Percentiles rank a stretch among this genome's conserved stretches.
Conservation (phyloP, 53 echinoderm and acorn worm species). For the Temnopleurus reevesii region DNA sequence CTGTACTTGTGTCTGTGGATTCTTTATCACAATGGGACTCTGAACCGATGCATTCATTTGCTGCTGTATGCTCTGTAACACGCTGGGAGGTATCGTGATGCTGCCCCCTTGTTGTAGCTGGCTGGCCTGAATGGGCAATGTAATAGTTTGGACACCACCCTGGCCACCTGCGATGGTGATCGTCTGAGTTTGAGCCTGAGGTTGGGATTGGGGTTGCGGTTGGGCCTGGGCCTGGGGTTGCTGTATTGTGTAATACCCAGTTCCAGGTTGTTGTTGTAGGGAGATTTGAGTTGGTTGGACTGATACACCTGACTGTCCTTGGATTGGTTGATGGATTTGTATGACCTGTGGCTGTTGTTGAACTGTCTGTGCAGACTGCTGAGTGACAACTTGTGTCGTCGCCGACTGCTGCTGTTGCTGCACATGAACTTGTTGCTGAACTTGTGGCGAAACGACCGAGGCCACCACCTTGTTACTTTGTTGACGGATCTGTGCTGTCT, state of each 20-base stretch:
- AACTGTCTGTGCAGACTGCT: slow-evolving; percentile 49
- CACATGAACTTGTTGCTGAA: slow-evolving; percentile 57
- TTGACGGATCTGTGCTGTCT: slow-evolving; percentile 64
- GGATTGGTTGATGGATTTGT: slow-evolving; percentile 68
- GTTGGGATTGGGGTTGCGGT: slow-evolving; percentile 59
- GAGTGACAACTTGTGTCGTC: slow-evolving; percentile 40
- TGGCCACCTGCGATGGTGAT: slow-evolving; percentile 18
- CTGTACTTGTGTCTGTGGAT: slow-evolving; percentile 27
- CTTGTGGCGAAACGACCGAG: slow-evolving; percentile 46
- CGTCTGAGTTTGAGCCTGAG: slow-evolving; percentile 64
- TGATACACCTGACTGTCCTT: slow-evolving; percentile 15
- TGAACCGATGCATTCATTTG: neutral
- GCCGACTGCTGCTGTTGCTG: slow-evolving; percentile 62
- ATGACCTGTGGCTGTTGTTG: slow-evolving; percentile 62
- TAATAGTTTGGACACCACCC: slow-evolving; percentile 64
- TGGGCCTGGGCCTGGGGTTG: neutral
- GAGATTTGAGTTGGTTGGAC: slow-evolving; percentile 60
- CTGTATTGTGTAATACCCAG: slow-evolving; percentile 55
- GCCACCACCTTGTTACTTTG: slow-evolving; percentile 52
- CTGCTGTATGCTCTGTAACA: slow-evolving; percentile 28
- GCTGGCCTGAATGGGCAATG: slow-evolving; percentile 60
- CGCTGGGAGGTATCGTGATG: slow-evolving; percentile 44
- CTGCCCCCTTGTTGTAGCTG: slow-evolving; percentile 8
- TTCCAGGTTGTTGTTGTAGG: slow-evolving; percentile 42
- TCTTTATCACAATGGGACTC: slow-evolving; percentile 30